phyloP scores from a whole-genome alignment of 1,140 invertebrate genomes.

The Lepidurus couesii region DNA sequence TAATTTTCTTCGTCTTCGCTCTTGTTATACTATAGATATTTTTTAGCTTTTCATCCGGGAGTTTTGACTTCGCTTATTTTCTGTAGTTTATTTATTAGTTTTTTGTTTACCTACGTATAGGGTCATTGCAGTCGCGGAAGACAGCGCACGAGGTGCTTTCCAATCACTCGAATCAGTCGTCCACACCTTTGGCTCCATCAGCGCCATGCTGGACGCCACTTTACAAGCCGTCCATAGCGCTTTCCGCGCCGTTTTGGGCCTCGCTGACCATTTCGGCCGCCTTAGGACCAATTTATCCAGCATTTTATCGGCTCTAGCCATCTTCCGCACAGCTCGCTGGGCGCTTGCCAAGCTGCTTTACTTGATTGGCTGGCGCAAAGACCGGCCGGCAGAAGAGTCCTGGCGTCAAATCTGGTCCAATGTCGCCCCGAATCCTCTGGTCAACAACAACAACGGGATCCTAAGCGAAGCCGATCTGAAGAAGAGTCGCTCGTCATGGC shows the following conservation, averaged over 20 bases:
- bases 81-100: not conserved
- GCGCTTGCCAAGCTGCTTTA: constrained; percentile 66
- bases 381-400: constrained; percentile 46
- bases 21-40: too few species aligned
- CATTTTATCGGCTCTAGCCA: constrained; percentile 74
- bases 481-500: constrained; percentile 46
- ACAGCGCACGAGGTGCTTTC: constrained; percentile 83
- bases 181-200: constrained; percentile 81
- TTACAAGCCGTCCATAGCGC: constrained; percentile 91
- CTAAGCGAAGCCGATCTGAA: constrained; percentile 36
- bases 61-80: not conserved
- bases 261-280: constrained; percentile 87
- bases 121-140: constrained; percentile 61
- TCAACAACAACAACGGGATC: constrained; percentile 25
- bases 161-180: constrained; percentile 90
- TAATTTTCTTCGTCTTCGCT: not conserved
- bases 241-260: constrained; percentile 87
- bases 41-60: not conserved
- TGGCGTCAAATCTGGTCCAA: constrained; percentile 48
- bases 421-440: constrained; percentile 44
- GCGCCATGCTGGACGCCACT: constrained; percentile 94
- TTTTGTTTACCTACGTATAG: constrained; percentile 58
- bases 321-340: constrained; percentile 72
- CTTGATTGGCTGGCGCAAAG: constrained; percentile 51
- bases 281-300: constrained; percentile 73